Percentiles rank a stretch among this genome's conserved stretches.
Conservation (phyloP, 2,113 vertebrate species). For the Entomyzon cyanotis region DNA sequence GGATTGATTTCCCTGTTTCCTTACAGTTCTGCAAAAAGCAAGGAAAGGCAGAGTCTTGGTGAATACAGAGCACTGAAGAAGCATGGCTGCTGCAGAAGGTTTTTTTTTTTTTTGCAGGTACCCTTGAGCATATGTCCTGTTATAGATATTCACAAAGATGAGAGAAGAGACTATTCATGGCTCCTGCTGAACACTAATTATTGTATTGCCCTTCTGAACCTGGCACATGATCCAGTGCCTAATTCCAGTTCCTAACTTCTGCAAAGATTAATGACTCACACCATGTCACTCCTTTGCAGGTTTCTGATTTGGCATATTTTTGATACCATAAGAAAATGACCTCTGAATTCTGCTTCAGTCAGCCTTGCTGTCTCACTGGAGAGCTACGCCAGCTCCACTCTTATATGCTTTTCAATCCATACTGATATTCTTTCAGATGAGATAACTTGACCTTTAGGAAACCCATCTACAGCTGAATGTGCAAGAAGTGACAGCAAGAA, state of each 20-base stretch:
- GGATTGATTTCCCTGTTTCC: not conserved
- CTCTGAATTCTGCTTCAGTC: conserved; percentile 28
- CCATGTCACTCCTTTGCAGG: not conserved
- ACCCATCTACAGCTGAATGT: not conserved
- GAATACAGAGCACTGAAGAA: not conserved
- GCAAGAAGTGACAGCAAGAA: conserved; percentile 13
- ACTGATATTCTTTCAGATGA: not conserved
- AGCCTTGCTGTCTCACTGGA: not conserved
- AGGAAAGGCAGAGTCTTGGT: not conserved
- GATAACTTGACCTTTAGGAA: conserved; percentile 41
- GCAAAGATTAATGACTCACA: not conserved
- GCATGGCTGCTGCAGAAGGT: not conserved
- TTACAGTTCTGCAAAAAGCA: not conserved
- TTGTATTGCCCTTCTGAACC: not conserved
- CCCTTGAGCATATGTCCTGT: not conserved
- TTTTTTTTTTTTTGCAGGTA: not conserved
- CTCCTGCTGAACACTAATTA: not conserved
- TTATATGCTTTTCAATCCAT: not conserved
- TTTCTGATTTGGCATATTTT: not conserved
- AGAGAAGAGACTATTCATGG: not conserved
- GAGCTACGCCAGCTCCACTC: not conserved
- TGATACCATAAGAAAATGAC: conserved; percentile 5
- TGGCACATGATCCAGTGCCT: not conserved
- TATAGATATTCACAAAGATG: not conserved
- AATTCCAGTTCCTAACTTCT: not conserved